Percentiles rank a stretch among this genome's conserved stretches.
phyloP scores from a whole-genome alignment of 2,888 invertebrate genomes.

The Amphipoea lucens region DNA sequence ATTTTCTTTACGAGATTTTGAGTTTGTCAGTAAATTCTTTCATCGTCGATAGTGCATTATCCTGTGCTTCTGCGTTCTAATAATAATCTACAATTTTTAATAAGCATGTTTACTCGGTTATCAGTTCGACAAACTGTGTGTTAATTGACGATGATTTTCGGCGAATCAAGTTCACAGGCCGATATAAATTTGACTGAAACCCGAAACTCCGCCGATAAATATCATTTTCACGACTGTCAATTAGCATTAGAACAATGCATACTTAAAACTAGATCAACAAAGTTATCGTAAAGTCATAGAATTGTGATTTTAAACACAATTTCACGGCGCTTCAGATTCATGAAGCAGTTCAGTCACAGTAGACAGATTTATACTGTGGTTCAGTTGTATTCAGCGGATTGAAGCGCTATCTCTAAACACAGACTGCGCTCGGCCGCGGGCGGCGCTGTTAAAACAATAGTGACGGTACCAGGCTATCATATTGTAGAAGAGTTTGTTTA shows the following conservation, averaged over 20 bases:
- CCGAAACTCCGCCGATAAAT: background rate
- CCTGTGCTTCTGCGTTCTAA: background rate
- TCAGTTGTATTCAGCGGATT: slow-evolving; percentile 54
- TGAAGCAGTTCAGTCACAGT: slow-evolving; percentile 25
- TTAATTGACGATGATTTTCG: background rate
- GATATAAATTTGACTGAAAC: background rate
- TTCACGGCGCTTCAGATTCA: slow-evolving; percentile 31
- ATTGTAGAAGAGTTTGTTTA: slow-evolving; percentile 29
- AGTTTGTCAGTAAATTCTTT: background rate
- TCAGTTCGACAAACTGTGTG: background rate
- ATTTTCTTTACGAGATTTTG: background rate
- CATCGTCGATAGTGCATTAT: background rate
- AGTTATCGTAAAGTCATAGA: background rate
- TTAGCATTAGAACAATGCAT: slow-evolving; percentile 1
- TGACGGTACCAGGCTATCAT: slow-evolving; percentile 35
- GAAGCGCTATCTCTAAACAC: slow-evolving; percentile 44
- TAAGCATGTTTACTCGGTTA: background rate
- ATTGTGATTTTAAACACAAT: slow-evolving; percentile 40
- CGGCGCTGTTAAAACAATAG: slow-evolving; percentile 45
- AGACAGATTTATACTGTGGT: no score
- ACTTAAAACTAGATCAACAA: slow-evolving; percentile 5
- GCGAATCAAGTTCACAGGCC: background rate
- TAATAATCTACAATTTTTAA: background rate
- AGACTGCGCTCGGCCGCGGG: slow-evolving; percentile 35
- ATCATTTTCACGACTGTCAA: background rate